phyloP scores from a whole-genome alignment of 2,888 invertebrate species.

The Drosophila silvestris region DNA sequence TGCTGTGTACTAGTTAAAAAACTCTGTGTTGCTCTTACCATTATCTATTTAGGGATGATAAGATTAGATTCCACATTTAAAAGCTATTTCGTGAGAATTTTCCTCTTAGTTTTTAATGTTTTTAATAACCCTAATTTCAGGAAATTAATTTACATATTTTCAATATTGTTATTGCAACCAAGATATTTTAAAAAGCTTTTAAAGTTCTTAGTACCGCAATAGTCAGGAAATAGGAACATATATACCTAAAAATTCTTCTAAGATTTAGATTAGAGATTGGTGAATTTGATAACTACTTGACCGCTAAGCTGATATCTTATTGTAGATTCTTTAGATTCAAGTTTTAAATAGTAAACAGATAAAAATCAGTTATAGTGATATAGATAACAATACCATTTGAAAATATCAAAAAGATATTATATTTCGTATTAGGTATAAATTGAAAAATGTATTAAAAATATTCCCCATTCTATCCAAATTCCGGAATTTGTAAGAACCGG shows the following conservation, averaged over 20 bases:
- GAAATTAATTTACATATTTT: not conserved
- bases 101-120: not conserved
- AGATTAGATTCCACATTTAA: not conserved
- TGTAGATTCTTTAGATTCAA: not conserved
- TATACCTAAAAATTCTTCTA: not conserved
- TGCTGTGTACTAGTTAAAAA: not conserved
- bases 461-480: not conserved
- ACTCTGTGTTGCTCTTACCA: not conserved
- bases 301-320: not conserved
- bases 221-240: not conserved
- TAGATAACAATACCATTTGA: not conserved
- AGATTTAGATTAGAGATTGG: not conserved
- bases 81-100: not conserved
- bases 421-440: not conserved
- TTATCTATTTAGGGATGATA: not conserved
- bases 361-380: not conserved
- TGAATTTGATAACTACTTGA: not conserved
- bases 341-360: not conserved
- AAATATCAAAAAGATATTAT: not conserved
- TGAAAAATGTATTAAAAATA: not conserved
- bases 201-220: not conserved
- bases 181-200: not conserved
- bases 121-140: not conserved
- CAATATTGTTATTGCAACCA: not conserved
- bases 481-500: not conserved